Base-by-base conservation (phyloP, 2,888 invertebrate genomes). In the Phortica magna region DNA sequence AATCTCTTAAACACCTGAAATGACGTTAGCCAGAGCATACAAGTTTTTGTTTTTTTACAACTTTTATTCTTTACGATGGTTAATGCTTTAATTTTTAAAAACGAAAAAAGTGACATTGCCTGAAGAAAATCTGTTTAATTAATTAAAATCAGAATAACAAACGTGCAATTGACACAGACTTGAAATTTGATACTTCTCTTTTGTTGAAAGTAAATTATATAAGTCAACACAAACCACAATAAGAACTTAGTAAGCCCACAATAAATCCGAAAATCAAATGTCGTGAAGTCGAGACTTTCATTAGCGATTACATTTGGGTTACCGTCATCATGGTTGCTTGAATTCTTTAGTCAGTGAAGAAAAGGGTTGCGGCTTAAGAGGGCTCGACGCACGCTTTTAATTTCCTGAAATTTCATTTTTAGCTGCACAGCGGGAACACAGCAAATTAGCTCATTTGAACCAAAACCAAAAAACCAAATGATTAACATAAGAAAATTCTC, bases 361-460 rank as follows among this genome's bases (percentile, higher is more conserved):
- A 41, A 65, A 73, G 76, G 75, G 76, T n/a, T 67, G 70, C 53
- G 70, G 22, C 12, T 5, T 14, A 22, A 71, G 48, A 79, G 79
- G 76, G 74, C 81, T 82, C 84, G 87, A 82, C 86, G 84, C 31
- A 31, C 31, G 31, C 31, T 83, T 86, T 90, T 90, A 90, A 90
- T 90, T 90, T 90, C 90, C 90, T 84, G 79, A 75, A 76, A 79
- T 83, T 87, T 88, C 80, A 87, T 83, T 83, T 81, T 64, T 75
- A 78, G 82, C 79, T 73, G 59, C 74, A 41, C 70, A n/a, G 41
- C 43, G 68, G 72, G 72, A 42, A 65, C 65, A 31, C 72, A 61
- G 64, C 48, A 61, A 73, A 73, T 55, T 41, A 73, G 31, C 64
- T 61, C 22, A 55, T 55, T 55, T 90, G 89, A 89, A 89, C 90